phyloP scores from a whole-genome alignment of 1,140 invertebrate species.

The Archivesica marissinica region DNA sequence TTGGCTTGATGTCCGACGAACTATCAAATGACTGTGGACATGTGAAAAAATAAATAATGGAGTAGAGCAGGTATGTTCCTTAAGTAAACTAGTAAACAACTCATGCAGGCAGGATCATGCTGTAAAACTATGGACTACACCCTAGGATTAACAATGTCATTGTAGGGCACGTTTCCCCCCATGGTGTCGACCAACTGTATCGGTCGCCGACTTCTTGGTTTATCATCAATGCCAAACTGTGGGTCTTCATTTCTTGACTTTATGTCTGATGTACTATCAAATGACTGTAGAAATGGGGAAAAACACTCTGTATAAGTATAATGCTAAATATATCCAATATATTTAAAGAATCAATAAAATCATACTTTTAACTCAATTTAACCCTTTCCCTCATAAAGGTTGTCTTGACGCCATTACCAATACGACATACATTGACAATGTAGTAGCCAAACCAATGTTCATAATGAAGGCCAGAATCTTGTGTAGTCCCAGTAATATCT shows the following conservation, averaged over 20 bases:
- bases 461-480: no score
- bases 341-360: no score
- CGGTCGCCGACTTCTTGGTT: constrained; percentile 69
- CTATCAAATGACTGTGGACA: constrained; percentile 63
- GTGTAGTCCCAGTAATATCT: no score
- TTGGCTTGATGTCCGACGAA: constrained; percentile 41
- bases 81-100: not conserved
- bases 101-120: not conserved
- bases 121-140: not conserved
- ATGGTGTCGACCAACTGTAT: constrained; percentile 66
- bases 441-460: no score
- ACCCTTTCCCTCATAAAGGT: no score
- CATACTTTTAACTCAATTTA: no score
- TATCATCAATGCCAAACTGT: constrained; percentile 67
- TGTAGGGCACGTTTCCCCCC: constrained; percentile 13
- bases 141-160: constrained; percentile 46
- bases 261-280: constrained; percentile 53
- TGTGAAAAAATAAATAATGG: not conserved
- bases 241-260: constrained; percentile 67
- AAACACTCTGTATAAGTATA: no score
- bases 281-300: constrained; percentile 52
- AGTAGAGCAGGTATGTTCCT: not conserved
- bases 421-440: no score
- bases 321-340: no score
- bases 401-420: no score